Evolutionary conservation across 1,140 invertebrate genomes (phyloP).

Genomic region (Varroa destructor): DNA sequence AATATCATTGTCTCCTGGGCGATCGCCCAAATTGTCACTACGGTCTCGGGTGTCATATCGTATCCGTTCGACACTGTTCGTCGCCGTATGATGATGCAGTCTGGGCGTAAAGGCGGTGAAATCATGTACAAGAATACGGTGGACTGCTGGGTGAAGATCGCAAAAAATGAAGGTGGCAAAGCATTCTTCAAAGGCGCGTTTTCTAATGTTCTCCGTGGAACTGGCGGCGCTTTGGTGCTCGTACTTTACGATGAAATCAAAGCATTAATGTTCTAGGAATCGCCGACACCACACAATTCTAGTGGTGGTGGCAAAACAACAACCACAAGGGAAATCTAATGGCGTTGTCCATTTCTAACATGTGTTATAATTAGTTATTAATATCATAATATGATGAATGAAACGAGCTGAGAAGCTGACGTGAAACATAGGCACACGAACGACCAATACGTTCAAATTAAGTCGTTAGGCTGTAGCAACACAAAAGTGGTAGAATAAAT

Average conservation of each 20-base stretch:
- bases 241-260: constrained; percentile 66
- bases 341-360: no score
- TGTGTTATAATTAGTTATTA: no score
- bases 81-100: constrained; percentile 86
- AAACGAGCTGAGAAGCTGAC: no score
- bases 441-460: no score
- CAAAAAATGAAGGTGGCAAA: constrained; percentile 52
- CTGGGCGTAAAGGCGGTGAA: constrained; percentile 55
- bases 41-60: constrained; percentile 69
- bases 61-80: constrained; percentile 90
- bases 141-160: constrained; percentile 65
- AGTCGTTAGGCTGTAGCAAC: no score
- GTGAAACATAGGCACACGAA: no score
- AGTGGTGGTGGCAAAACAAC: no score
- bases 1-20: constrained; percentile 68
- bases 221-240: constrained; percentile 63
- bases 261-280: constrained; percentile 44
- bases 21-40: constrained; percentile 73
- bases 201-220: constrained; percentile 62
- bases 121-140: constrained; percentile 67
- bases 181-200: constrained; percentile 75
- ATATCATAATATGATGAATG: no score
- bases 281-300: no score
- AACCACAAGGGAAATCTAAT: no score
- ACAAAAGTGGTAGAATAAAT: no score